phyloP scores from a whole-genome alignment of 1,140 invertebrate species.

The Drosophila takahashii region DNA sequence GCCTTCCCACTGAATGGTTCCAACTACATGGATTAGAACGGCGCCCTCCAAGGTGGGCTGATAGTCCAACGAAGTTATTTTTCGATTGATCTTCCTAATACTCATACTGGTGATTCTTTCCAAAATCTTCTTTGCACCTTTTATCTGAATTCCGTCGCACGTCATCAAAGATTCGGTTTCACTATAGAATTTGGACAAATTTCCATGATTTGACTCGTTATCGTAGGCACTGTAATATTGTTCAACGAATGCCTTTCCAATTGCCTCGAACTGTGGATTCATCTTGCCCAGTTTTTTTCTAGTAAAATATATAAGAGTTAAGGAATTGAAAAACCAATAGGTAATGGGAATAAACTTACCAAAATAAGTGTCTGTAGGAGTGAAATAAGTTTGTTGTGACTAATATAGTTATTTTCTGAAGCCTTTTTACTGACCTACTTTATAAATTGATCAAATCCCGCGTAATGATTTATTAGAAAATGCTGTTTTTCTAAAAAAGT shows the following conservation, averaged over 20 bases:
- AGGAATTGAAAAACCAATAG: too few species aligned
- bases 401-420: too few species aligned
- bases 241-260: neutral
- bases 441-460: too few species aligned
- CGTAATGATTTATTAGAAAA: too few species aligned
- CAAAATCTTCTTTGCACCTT: neutral
- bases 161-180: neutral
- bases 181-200: neutral
- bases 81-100: neutral
- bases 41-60: neutral
- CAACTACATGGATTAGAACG: neutral
- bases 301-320: too few species aligned
- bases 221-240: neutral
- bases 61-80: neutral
- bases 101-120: neutral
- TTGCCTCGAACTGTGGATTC: neutral
- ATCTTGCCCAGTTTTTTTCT: neutral
- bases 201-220: neutral
- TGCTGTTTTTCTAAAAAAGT: too few species aligned
- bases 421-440: too few species aligned
- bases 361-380: too few species aligned
- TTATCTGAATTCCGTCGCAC: neutral
- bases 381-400: too few species aligned
- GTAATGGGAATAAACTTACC: too few species aligned
- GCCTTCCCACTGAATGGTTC: neutral